Base-by-base conservation (phyloP, 2,797 vertebrate species). In the Balearica regulorum region DNA sequence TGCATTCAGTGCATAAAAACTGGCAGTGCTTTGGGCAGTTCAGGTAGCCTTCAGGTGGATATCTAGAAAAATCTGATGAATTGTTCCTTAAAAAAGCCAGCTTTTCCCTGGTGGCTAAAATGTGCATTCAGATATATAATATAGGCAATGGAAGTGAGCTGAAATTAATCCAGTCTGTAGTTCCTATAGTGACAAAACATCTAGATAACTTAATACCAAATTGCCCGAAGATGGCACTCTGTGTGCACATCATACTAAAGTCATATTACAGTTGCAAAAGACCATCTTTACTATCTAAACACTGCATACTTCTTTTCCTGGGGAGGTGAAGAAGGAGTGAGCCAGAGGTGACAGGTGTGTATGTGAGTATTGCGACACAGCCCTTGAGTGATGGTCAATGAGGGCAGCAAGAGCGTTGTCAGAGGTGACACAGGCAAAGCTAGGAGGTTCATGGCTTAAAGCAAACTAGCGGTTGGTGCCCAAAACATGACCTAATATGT, bases 181-280 rank as follows among this genome's bases (percentile, higher is more conserved):
- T 48, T 95, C 43, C 19, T 76, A 4, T 16, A 41, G 39, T 58
- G 85, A 58, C 21, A 86, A 79, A 82, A 39, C 58, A 39, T 14
- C 39, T 53, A 44, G 16, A n/a, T 93, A 89, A 72, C 29, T 78
- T 75, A 55, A 21, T 84, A 62, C 46, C 28, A 72, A 39, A 43
- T 92, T 95, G 90, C 86, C 90, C 95, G 90, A 95, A 79, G 90
- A 89, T 96, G 94, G 78, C 83, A 87, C 66, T 94, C 77, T 79
- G 72, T 75, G 65, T 86, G 83, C 81, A 82, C 75, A 43, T 58
- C 54, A 55, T 25, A 9, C 31, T 78, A 6, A 79, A 85, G 41
- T 68, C 77, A 39, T 53, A 31, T 12, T 33, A 10, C 1, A 12
- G 24, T 24, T 89, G 31, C 73, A 86, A 54, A 60, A 68, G 71